These are phyloP conservation scores for Furcula furcula DNA, from an alignment of 2,888 invertebrate species.

Conservation along the genomic window DNA sequence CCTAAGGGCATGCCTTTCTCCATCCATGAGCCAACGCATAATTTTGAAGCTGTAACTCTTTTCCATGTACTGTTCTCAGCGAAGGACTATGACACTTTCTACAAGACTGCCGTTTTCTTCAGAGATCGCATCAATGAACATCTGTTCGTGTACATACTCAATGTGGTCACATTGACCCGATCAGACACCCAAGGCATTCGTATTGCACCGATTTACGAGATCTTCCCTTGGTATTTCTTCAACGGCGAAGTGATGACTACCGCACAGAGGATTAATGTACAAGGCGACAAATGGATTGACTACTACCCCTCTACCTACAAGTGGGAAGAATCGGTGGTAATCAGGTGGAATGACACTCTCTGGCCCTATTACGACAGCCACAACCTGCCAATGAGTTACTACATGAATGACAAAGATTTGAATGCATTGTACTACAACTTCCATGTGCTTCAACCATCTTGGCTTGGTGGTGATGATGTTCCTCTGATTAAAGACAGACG, in stretches of 20 bases:
- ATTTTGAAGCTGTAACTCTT: slow-evolving; percentile 83
- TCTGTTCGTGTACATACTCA: slow-evolving; percentile 85
- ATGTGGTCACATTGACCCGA: slow-evolving; percentile 83
- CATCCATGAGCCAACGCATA: slow-evolving; percentile 76
- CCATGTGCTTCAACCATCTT: slow-evolving; percentile 83
- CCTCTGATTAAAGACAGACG: slow-evolving; percentile 80
- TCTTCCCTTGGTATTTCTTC: slow-evolving; percentile 87
- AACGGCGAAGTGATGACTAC: slow-evolving; percentile 85
- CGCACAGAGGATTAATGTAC: slow-evolving; percentile 82
- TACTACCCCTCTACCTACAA: slow-evolving; percentile 51
- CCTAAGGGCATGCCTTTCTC: slow-evolving; percentile 83
- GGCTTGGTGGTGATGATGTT: slow-evolving; percentile 81
- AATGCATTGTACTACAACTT: slow-evolving; percentile 85
- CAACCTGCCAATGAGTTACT: slow-evolving; percentile 84
- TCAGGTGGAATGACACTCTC: slow-evolving; percentile 83
- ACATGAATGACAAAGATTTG: slow-evolving; percentile 86
- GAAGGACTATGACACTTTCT: slow-evolving; percentile 87
- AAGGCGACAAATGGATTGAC: slow-evolving; percentile 50
- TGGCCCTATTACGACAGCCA: slow-evolving; percentile 78
- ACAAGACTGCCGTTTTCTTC: slow-evolving; percentile 85
- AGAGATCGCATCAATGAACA: slow-evolving; percentile 86
- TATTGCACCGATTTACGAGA: slow-evolving; percentile 87
- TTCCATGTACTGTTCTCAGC: slow-evolving; percentile 86
- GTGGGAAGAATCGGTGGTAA: slow-evolving; percentile 76
- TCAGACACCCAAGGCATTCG: slow-evolving; percentile 84